Base-by-base conservation (phyloP, 2,888 invertebrate species). In the Timema cristinae region DNA sequence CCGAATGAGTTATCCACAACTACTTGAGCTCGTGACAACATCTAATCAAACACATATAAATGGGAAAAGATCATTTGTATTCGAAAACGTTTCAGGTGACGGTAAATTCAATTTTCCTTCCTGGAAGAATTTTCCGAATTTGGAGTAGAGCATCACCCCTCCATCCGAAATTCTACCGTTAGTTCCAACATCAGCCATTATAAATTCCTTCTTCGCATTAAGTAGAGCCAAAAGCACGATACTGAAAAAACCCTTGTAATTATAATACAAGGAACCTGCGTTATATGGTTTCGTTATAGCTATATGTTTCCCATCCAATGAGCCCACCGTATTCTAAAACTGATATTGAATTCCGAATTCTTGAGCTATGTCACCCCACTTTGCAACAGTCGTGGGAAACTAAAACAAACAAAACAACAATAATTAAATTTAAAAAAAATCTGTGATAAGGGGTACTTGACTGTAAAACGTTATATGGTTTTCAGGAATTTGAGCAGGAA, bases 291-390 rank as follows among this genome's bases (percentile, higher is more conserved):
- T 54, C 11, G n/a, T 54, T 13, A 54, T 54, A 54, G 32, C 32
- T 54, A 54, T n/a, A 54, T 54, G 54, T 54, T 54, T 54, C 54
- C 54, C 54, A 54, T 54, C 54, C 54, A 54, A n/a, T 13, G 54
- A 54, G 54, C 54, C 54, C 54, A 54, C 54, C 11, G 54, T 54
- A 54, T 54, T 54, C 54, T 2, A 54, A 54, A 54, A 54, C n/a
- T 1, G 54, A n/a, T 54, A 4, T 2, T n/a, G 54, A 54, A 54
- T 54, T n/a, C n/a, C 54, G 54, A 54, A 54, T 54, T 54, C 54
- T 1, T 54, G 54, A 54, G 11, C 54, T 13, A 32, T 32, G 32
- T 32, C 32, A 32, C 32, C 32, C 32, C 11, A 54, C n/a, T 54
- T 4, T 54, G 54, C 1, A 11, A 4, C 32, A 32, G 54, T 54